Base-by-base conservation (phyloP, 2,797 vertebrate genomes). In the Ctenopoma multispine region DNA sequence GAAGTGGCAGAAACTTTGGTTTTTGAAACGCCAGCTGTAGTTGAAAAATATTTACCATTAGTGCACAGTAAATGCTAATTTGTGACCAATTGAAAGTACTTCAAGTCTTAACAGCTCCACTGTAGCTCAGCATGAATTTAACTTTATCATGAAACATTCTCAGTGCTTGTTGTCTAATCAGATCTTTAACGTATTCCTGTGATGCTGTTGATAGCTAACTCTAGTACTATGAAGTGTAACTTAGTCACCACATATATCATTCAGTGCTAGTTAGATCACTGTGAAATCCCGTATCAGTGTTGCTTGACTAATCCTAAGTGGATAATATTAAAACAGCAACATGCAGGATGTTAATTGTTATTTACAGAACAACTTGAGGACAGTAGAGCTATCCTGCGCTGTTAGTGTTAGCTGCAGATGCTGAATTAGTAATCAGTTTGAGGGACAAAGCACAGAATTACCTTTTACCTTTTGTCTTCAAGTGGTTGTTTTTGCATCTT, bases 211-310 rank as follows among this genome's bases (percentile, higher is more conserved):
- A 67, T 66, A 48, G 53, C 72, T 66, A 36, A 9, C 44, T 57
- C 7, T 34, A 53, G n/a, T 47, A 69, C 73, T 66, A 64, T 13
- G 53, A 8, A 5, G 60, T 38, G 74, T 0, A 21, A 54, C 63
- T 69, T 61, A 62, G 64, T 88, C 78, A 68, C 72, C 69, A 67
- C 48, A 65, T 67, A 77, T 40, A 41, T 14, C 47, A 76, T 54
- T 66, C 53, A n/a, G 81, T 51, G 79, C 36, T 89, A 82, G 84
- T 86, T 71, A 68, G 66, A 59, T 75, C 47, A 14, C 82, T 65
- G 71, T 69, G 65, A 55, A 44, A 74, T 82, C 62, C 62, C 80
- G 67, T 61, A 21, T 82, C 49, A 23, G 61, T 50, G 72, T 74
- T 21, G 23, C 40, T 61, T 65, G 61, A 80, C 77, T 75, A 57